These are phyloP conservation scores for Plemyria rubiginata DNA, from an alignment of 2,888 invertebrate genomes.

Conservation along the genomic window DNA sequence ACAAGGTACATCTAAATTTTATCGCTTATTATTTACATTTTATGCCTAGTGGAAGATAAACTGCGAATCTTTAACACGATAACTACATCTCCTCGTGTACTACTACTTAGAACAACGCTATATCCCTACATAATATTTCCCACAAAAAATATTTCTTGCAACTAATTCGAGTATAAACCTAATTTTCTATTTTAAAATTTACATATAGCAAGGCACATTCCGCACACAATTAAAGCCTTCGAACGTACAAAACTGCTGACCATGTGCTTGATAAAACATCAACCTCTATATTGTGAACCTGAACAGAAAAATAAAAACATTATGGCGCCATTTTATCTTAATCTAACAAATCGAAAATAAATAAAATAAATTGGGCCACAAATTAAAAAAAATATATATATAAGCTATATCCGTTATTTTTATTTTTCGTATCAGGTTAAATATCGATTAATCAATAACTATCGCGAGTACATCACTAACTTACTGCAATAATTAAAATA, in stretches of 20 bases:
- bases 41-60: constrained; percentile 83
- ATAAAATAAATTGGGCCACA: constrained; percentile 20
- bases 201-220: constrained; percentile 85
- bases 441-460: constrained; percentile 56
- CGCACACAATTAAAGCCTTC: constrained; percentile 82
- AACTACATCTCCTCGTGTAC: constrained; percentile 73
- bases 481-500: constrained; percentile 76
- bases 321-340: constrained; percentile 25
- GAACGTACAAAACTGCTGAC: constrained; percentile 71
- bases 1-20: constrained; percentile 67
- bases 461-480: constrained; percentile 76
- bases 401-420: constrained; percentile 31
- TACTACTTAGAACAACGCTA: constrained; percentile 77
- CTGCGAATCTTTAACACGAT: constrained; percentile 84
- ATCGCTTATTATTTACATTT: constrained; percentile 77
- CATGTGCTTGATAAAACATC: constrained; percentile 80
- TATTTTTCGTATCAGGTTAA: constrained; percentile 47
- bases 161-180: constrained; percentile 84
- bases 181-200: constrained; percentile 74
- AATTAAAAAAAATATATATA: neutral
- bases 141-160: constrained; percentile 83
- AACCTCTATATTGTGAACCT: constrained; percentile 63
- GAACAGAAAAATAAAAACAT: constrained; percentile 55
- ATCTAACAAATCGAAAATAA: constrained; percentile 32
- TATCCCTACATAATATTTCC: constrained; percentile 76